Base-by-base conservation (phyloP, 2,888 invertebrate genomes). In the Nipponacmea schrenckii region DNA sequence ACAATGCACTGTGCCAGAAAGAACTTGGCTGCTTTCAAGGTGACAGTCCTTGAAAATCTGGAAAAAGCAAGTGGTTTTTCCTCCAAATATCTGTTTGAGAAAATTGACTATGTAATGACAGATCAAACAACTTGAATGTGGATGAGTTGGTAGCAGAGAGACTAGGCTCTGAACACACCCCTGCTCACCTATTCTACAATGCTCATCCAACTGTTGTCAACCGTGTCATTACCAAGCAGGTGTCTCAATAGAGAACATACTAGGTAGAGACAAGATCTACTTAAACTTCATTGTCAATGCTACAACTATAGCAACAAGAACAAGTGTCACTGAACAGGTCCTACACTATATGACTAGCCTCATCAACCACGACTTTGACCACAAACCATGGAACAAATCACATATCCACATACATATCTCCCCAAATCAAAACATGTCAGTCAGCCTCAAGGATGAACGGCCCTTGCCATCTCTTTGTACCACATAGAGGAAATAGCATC, bases 401-500 rank as follows among this genome's bases (percentile, higher is more conserved):
- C 14, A 63, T 63, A 20, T 63, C 8, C 27, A 65, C 31, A 17
- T 62, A 5, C 62, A 67, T 44, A 70, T 67, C 45, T 12, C 50
- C 12, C 66, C 66, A 17, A 27, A 44, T 8, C 31, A 70, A 17
- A 70, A 66, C 67, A 70, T 39, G 66, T 70, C 70, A 1, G 70
- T 66, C 10, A 67, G 62, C 39, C 27, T 70, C 5, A 70, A 70
- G 50, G 66, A 70, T 67, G 70, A 70, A 31, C 50, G 67, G n/a
- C n/a, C n/a, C n/a, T n/a, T n/a, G n/a, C n/a, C n/a, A n/a, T n/a
- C n/a, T n/a, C n/a, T n/a, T n/a, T n/a, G n/a, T n/a, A n/a, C n/a
- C n/a, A n/a, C n/a, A n/a, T n/a, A n/a, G n/a, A n/a, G n/a, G n/a
- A n/a, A n/a, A n/a, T n/a, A n/a, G n/a, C n/a, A n/a, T n/a, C n/a